Base-by-base conservation (phyloP, 2,113 vertebrate genomes). In the Corythoichthys haematopterus region DNA sequence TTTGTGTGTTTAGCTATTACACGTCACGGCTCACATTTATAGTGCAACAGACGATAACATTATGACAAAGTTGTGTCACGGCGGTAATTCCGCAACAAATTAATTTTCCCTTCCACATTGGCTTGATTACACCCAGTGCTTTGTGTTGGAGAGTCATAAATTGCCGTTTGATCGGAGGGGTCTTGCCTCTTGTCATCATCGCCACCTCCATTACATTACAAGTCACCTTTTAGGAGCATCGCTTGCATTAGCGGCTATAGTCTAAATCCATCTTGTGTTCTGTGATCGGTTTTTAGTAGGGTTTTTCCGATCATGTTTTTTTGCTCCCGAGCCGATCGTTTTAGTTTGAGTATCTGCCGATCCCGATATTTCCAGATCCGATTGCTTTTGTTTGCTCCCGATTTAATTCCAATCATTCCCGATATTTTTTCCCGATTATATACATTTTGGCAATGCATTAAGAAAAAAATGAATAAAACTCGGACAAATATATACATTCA, bases 101-200 rank as follows among this genome's bases (percentile, higher is more conserved):
- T 85, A 80, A 87, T 90, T 84, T 84, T 70, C 67, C 51, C 14
- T 80, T 83, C 77, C 68, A 62, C 63, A 64, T 74, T 78, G 40
- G 6, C 72, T 79, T 84, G 80, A 84, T 88, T 85, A 82, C 65
- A 47, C 68, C 58, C 77, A 51, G 76, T 6, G 40, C 78, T 75
- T 83, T 83, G 71, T 85, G 80, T 71, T 66, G 33, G 62, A 63
- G 70, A 80, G 68, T 65, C 70, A 79, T 84, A 80, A 84, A 85
- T 84, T 76, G 78, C 8, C 28, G 62, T 67, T 57, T 40, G 68
- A 78, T 83, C 71, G 48, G 55, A 45, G 63, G 71, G 65, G 72
- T 75, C 79, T 81, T 80, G 43, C 76, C 36, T 66, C 36, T 63
- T 74, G 74, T 78, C 66, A 15, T 58, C 40, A 3, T 60, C 52